Conservation (phyloP, 2,113 vertebrate genomes). For the Ondatra zibethicus region DNA sequence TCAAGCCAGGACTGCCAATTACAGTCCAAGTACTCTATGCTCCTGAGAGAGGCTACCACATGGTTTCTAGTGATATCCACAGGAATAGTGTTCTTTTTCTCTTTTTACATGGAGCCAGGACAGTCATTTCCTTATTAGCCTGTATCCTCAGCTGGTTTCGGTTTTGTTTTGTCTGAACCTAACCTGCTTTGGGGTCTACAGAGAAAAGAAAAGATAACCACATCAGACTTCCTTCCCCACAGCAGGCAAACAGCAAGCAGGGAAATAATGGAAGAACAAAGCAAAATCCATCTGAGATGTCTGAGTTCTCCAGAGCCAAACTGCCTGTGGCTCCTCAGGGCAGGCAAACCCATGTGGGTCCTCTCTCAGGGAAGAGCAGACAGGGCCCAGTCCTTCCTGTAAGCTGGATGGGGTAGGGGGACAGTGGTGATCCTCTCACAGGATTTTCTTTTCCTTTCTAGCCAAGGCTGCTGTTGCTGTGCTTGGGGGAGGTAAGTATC, state of each 20-base stretch:
- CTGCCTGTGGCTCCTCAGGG: background rate
- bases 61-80: too few relatives aligned
- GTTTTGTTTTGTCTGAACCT: background rate
- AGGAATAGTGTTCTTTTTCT: background rate
- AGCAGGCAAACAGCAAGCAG: background rate
- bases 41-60: background rate
- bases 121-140: background rate
- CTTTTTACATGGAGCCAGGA: background rate
- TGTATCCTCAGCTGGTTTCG: background rate
- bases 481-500: conserved; percentile 55
- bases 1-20: background rate
- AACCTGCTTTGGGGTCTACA: accelerated
- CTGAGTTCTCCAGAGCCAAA: background rate
- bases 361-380: background rate
- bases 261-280: background rate
- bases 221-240: background rate
- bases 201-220: background rate
- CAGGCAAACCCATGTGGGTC: background rate
- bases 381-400: background rate
- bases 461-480: background rate
- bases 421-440: background rate
- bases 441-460: conserved; percentile 36
- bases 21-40: background rate
- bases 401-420: background rate
- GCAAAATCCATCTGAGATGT: background rate